Evolutionary conservation across 2,797 vertebrate genomes (phyloP).

Genomic region (Pitangus sulphuratus): DNA sequence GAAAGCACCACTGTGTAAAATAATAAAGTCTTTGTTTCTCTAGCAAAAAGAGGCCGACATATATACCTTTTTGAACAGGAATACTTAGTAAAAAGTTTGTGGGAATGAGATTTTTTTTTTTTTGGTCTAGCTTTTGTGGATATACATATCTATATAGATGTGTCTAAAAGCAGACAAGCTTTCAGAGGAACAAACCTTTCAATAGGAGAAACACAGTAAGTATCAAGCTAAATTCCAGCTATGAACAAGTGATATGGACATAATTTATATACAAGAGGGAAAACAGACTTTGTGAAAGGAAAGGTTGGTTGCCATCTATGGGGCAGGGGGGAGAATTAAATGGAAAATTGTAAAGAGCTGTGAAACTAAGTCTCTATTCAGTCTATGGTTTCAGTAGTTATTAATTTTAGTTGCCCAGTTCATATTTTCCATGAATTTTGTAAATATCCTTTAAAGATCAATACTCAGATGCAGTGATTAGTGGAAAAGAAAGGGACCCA

Average conservation of each 20-base stretch:
- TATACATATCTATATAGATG: not conserved
- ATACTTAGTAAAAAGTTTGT: not conserved
- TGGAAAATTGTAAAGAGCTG: not conserved
- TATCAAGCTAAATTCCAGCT: not conserved
- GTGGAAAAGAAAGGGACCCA: not conserved
- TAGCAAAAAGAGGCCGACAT: not conserved
- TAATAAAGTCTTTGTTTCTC: not conserved
- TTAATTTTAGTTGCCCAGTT: not conserved
- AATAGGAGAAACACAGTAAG: not conserved
- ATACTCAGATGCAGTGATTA: not conserved
- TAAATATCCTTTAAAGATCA: not conserved
- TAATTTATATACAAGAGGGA: not conserved
- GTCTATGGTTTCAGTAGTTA: not conserved
- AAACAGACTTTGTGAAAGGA: not conserved
- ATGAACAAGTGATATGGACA: not conserved
- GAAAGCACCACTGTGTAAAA: not conserved
- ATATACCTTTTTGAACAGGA: not conserved
- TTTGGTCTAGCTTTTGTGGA: not conserved
- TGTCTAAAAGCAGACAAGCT: not conserved
- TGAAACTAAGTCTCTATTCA: not conserved
- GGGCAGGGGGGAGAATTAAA: not conserved
- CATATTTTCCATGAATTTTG: rapidly evolving
- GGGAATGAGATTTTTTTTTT: not conserved
- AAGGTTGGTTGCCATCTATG: not conserved
- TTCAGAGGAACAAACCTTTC: not conserved